Conservation (phyloP, 2,113 vertebrate species). For the Hippocampus mohnikei region DNA sequence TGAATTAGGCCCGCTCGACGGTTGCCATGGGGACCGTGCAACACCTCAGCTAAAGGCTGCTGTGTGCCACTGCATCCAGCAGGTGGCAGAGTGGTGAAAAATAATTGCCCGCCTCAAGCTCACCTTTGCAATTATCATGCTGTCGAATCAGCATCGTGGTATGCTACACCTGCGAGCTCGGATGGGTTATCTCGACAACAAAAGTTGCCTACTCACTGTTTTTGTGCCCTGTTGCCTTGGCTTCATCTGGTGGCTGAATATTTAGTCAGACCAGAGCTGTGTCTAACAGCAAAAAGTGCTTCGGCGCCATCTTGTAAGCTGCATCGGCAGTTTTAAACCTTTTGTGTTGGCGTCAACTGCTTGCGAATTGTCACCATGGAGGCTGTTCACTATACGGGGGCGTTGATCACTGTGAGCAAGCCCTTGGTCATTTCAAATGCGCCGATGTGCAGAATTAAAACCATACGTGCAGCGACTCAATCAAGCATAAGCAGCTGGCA, state of each 20-base stretch:
- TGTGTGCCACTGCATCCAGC: slow-evolving; percentile 7
- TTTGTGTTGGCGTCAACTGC: neutral
- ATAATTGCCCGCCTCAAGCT: neutral
- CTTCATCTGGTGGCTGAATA: too few species aligned
- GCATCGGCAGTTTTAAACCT: neutral
- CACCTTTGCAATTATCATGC: neutral
- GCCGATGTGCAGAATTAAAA: neutral
- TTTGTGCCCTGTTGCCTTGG: too few species aligned
- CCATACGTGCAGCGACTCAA: neutral
- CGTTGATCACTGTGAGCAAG: neutral
- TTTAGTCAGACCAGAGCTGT: too few species aligned
- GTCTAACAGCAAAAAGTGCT: neutral
- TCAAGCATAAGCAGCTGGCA: slow-evolving; percentile 6
- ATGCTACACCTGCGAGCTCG: too few species aligned
- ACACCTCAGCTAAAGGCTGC: slow-evolving; percentile 77
- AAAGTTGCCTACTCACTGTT: too few species aligned
- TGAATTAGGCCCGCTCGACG: slow-evolving; percentile 90
- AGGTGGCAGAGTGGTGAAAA: neutral
- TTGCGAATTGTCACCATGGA: neutral
- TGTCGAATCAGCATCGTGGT: too few species aligned
- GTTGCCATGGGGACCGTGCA: slow-evolving; percentile 89
- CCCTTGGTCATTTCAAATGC: neutral
- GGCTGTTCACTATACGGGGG: too few species aligned
- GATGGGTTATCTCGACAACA: too few species aligned
- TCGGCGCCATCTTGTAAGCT: neutral